Base-by-base conservation (phyloP, 2,888 invertebrate genomes). In the Lumbricus terrestris region DNA sequence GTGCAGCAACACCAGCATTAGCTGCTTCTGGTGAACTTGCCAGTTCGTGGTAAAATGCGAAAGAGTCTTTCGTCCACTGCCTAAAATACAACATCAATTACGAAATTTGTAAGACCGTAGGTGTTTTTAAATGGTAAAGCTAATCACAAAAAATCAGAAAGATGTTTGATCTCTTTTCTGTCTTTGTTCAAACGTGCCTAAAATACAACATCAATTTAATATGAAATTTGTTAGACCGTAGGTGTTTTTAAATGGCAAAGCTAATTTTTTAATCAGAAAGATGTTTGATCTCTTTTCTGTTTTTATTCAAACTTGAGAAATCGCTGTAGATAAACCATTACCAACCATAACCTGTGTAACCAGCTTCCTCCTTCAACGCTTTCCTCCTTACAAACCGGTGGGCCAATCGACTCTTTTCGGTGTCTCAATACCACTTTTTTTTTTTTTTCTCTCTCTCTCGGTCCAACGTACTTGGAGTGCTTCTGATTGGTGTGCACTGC, bases 21-120 rank as follows among this genome's bases (percentile, higher is more conserved):
- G 35, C 83, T 20, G 91, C 88, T 29, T 92, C 91, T 4, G 88
- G 15, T 3, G 91, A 91, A 88, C 85, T 69, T 2, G 89, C 90
- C 33, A 92, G 34, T 33, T 82, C 38, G 47, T 90, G 88, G 40
- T 85, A 92, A 37, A 90, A 91, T 0, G 88, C 40, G 89, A 91
- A 92, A 11, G 92, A 92, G 38, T 91, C 91, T 88, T 54, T 37
- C 15, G 89, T 34, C 92, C 92, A 91, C 33, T 88, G 33, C 34
- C 91, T 91, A 90, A 40, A 91, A 42, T 13, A 38, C n/a, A 69
- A n/a, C n/a, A 1, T 8, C 8, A 69, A 5, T 1, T 20, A 23
- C 16, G 15, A 47, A 23, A 47, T 20, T 47, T 47, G 23, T 47
- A 47, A 23, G 23, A 47, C 23, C 20, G 47, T 47, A 47, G 5